Base-by-base conservation (phyloP, 2,888 invertebrate genomes). In the Stenoptilia bipunctidactyla region DNA sequence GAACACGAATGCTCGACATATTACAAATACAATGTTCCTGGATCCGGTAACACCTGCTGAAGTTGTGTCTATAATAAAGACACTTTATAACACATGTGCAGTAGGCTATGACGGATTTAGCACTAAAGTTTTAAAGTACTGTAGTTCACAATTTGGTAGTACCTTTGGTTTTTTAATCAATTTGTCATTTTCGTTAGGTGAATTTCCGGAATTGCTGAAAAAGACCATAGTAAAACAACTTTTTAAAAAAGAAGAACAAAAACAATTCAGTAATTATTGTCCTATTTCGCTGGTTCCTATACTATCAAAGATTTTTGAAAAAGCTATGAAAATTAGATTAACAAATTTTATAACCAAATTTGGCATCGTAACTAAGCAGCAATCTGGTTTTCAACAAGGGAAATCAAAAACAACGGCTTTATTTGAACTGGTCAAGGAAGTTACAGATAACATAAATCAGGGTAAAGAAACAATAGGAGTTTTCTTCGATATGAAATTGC, bases 241-340 rank as follows among this genome's bases (percentile, higher is more conserved):
- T 9, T 25, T 13, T 9, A 37, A 25, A 15, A 20, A 25, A 25
- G 20, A 25, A 37, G 9, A 15, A 2, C 34, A 25, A 27, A 10
- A 34, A 13, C 27, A 34, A 13, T 10, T 34, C 9, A 15, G 27
- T 9, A 38, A 38, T 20, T 41, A 38, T 27, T 34, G 37, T 27
- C 41, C 41, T 14, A 41, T 41, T n/a, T 15, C 36, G 10, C 36
- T 40, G 9, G 34, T 41, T 6, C 37, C 34, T 9, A 13, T 41
- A 15, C 38, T 42, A 3, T 39, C 42, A 33, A 39, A 37, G 34
- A 37, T 36, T 14, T 33, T 36, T 33, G 39, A 42, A 25, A 42
- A 39, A 15, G 36, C 27, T 12, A 37, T 42, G 39, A 15, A 39
- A 13, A 15, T 12, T n/a, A 36, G 36, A 36, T 27, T 39, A 27